A percentile compares a stretch with the other conserved stretches of the same genome.
Evolutionary conservation across 2,888 invertebrate species (phyloP).

Genomic region (Ophion ventricosus): DNA sequence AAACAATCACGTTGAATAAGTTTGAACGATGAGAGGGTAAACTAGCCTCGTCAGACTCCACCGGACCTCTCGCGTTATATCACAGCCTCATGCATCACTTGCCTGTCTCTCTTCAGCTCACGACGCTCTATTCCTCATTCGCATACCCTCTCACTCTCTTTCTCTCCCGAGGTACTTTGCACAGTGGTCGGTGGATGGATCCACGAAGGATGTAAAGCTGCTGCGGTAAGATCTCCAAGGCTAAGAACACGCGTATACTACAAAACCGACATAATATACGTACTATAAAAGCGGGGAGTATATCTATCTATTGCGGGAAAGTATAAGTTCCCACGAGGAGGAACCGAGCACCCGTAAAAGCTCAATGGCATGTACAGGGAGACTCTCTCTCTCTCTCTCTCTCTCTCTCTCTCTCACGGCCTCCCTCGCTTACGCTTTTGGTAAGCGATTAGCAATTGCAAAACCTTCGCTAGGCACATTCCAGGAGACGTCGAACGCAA

Average conservation of each 20-base stretch:
- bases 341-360: constrained; percentile 40
- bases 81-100: too few relatives aligned
- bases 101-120: neutral
- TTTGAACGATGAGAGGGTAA: constrained; percentile 60
- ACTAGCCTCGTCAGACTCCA: constrained; percentile 51
- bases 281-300: neutral
- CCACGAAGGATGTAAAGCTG: constrained; percentile 65
- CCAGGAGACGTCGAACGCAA: too few relatives aligned
- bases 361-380: constrained; percentile 25
- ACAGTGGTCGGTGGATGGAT: constrained; percentile 58
- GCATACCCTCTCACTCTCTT: constrained; percentile 18
- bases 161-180: constrained; percentile 32
- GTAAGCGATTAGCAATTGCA: constrained; percentile 73
- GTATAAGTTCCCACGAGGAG: constrained; percentile 74
- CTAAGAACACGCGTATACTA: constrained; percentile 67
- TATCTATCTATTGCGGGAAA: constrained; percentile 65
- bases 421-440: constrained; percentile 61
- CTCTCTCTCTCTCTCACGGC: constrained; percentile 26
- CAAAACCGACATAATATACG: constrained; percentile 13
- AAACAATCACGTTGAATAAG: constrained; percentile 66
- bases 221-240: constrained; percentile 67
- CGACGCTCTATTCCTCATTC: too few relatives aligned
- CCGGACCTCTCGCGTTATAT: constrained; percentile 39
- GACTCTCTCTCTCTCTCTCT: neutral
- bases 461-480: constrained; percentile 65